These are phyloP conservation scores for Chaunax sp. DNA, from an alignment of 2,797 vertebrate genomes.

Conservation along the genomic window DNA sequence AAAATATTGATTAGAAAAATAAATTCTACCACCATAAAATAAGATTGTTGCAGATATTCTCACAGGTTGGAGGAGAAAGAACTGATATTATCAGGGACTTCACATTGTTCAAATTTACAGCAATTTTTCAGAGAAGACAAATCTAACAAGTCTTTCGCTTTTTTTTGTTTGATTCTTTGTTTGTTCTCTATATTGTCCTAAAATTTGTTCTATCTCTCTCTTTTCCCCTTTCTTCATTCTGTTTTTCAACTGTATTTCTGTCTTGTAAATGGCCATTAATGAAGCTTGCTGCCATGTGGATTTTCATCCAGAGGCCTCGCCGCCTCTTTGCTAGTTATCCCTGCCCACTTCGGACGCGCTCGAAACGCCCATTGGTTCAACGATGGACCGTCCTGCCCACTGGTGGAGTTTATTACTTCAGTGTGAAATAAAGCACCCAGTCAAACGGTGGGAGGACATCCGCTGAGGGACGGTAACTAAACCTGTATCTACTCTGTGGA, in stretches of 20 bases:
- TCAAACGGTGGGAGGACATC: constrained; percentile 3
- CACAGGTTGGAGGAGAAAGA: background rate
- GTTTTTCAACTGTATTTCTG: too few species aligned
- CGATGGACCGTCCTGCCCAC: constrained; percentile 11
- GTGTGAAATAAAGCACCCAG: background rate
- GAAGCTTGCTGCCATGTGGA: constrained; percentile 7
- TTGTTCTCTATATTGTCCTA: too few species aligned
- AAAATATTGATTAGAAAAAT: too few species aligned
- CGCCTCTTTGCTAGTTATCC: background rate
- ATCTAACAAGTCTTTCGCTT: too few species aligned
- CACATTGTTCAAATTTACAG: too few species aligned
- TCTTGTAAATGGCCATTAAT: background rate
- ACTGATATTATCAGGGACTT: too few species aligned
- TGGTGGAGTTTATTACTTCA: constrained; percentile 11
- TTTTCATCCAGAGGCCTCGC: background rate
- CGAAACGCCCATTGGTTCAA: constrained; percentile 31
- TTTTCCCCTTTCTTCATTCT: too few species aligned
- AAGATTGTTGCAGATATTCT: background rate
- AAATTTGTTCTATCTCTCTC: too few species aligned
- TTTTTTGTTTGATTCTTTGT: too few species aligned
- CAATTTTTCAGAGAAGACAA: too few species aligned
- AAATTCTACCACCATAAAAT: background rate
- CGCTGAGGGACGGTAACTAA: background rate
- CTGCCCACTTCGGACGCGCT: constrained; percentile 55
- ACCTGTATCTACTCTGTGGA: background rate